A percentile compares a stretch with the other conserved stretches of the same genome.
These are phyloP conservation scores for Bombus sibiricus DNA, from an alignment of 1,140 invertebrate genomes.

Conservation along the genomic window DNA sequence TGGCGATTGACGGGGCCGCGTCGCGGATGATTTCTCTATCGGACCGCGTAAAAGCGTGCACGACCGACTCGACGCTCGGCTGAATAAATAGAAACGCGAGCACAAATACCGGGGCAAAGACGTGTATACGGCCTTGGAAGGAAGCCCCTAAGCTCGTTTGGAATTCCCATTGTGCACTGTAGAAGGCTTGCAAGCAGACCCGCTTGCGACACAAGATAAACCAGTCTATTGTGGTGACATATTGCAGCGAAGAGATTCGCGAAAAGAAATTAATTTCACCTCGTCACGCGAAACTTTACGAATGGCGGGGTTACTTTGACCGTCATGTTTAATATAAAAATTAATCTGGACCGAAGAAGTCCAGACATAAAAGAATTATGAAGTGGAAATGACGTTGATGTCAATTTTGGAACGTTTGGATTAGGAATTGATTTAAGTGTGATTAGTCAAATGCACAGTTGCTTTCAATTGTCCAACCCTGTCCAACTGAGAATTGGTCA, in stretches of 20 bases:
- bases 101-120: conserved; percentile 32
- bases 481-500: no score
- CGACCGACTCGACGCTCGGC: not conserved
- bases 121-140: conserved; percentile 20
- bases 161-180: conserved; percentile 58
- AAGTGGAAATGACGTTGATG: not conserved
- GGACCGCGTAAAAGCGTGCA: not conserved
- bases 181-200: conserved; percentile 21
- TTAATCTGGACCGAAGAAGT: not conserved
- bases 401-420: not conserved
- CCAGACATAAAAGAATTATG: not conserved
- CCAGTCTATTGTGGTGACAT: conserved; percentile 33
- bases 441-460: no score
- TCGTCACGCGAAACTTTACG: not conserved
- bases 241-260: conserved; percentile 4
- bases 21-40: conserved; percentile 27
- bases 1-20: not conserved
- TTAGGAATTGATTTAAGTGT: not conserved
- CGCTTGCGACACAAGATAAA: conserved; percentile 38
- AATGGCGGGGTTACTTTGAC: not conserved
- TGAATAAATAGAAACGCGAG: conserved; percentile 30
- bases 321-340: not conserved
- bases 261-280: conserved; percentile 40
- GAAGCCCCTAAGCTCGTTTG: conserved; percentile 58
- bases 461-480: no score